Evolutionary conservation across 2,113 vertebrate genomes (phyloP), one percentile per base, ranked within the genome.

Genomic region (Gasterosteus nipponicus): DNA sequence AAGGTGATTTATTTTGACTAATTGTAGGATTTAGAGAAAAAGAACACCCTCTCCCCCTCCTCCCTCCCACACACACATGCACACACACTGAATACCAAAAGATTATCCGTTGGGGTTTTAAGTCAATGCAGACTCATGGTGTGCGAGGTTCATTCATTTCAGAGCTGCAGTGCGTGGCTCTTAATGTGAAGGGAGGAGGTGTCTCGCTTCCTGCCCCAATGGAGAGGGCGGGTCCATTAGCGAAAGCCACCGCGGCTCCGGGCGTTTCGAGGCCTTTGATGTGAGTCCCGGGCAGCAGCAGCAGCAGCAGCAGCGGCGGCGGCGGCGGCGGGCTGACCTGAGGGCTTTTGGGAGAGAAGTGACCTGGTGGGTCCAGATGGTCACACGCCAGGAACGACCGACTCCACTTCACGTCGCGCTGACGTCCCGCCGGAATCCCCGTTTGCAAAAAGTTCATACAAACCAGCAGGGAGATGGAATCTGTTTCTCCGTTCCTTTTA

Each of bases 201-300:
- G 33, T 73, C 70, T 56, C 2, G 14, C 64, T 71, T 69, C 67
- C 65, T 58, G 82, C 66, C 75, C 83, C 82, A 85, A 76, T 65
- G 46, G 29, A 77, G 80, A 78, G 81, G 85, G 88, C 38, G 81
- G 79, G 68, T 19, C 86, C 76, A 78, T 77, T 75, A 89, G 81
- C 63, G 86, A 82, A 89, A 85, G 80, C 85, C 81, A 63, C 85
- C 78, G 84, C 87, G 87, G 86, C 84, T 66, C 77, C 56, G 65
- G 86, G 62, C 68, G 54, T 58, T 61, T 26, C 7, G 7, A 38
- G 67, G 60, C 59, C 81, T 90, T 92, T 90, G 91, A 93, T 88
- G 86, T 91, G 84, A 26, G 22, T 86, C 92, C 81, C 90, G 88
- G 80, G 87, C 77, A 75, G 73, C 51, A 12, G 51, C 75, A n/a